phyloP scores from a whole-genome alignment of 2,888 invertebrate species.

The Tricholauxania praeusta region DNA sequence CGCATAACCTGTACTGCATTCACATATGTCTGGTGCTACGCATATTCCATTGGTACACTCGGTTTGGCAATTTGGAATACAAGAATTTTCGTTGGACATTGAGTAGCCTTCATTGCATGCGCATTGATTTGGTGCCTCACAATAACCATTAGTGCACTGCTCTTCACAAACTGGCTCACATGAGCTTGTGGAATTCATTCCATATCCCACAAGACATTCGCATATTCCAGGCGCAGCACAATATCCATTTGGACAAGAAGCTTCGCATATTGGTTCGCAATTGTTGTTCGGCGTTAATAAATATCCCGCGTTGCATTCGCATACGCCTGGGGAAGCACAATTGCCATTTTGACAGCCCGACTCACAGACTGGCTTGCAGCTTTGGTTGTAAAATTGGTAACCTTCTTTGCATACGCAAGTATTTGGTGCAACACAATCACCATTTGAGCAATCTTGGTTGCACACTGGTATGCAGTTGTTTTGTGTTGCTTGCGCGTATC shows the following conservation, averaged over 20 bases:
- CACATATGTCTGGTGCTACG: constrained; percentile 76
- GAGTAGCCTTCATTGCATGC: constrained; percentile 41
- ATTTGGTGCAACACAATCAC: constrained; percentile 76
- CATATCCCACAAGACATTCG: constrained; percentile 75
- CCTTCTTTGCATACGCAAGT: constrained; percentile 78
- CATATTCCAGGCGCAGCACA: constrained; percentile 78
- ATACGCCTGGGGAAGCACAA: constrained; percentile 16
- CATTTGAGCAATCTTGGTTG: constrained; percentile 73
- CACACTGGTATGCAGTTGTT: constrained; percentile 52
- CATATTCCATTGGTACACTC: constrained; percentile 79
- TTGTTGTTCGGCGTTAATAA: not conserved
- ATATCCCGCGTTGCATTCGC: constrained; percentile 26
- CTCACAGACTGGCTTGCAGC: constrained; percentile 46
- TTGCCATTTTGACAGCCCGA: constrained; percentile 42
- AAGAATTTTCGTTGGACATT: not conserved
- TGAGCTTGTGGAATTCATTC: constrained; percentile 25
- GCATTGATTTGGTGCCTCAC: constrained; percentile 57
- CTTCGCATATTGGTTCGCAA: constrained; percentile 51
- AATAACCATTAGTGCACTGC: constrained; percentile 55
- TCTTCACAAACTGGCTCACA: constrained; percentile 46
- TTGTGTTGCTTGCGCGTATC: constrained; percentile 41
- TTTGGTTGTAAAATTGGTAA: constrained; percentile 58
- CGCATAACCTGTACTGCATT: too few species aligned
- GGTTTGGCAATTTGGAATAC: constrained; percentile 52
- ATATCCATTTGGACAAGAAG: constrained; percentile 75